Conservation (phyloP, 1,140 invertebrate genomes). For the Saccostrea glomerata region DNA sequence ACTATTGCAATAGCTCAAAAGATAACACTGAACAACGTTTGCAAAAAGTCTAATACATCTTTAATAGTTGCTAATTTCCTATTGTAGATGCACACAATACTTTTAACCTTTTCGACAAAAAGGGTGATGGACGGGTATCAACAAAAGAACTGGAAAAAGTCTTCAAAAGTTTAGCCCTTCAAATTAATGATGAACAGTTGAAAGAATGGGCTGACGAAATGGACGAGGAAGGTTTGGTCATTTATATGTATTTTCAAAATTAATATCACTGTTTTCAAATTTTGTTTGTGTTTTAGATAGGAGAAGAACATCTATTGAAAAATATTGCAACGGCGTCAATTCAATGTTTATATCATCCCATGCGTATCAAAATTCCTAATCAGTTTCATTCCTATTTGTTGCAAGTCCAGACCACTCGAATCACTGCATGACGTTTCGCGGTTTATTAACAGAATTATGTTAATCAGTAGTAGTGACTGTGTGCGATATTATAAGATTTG, state of each 20-base stretch:
- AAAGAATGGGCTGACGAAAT: conserved; percentile 77
- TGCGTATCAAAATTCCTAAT: too few species aligned
- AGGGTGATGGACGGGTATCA: conserved; percentile 71
- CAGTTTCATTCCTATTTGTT: too few species aligned
- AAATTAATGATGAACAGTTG: conserved; percentile 74
- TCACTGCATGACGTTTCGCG: neutral
- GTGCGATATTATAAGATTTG: neutral
- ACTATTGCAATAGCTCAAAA: too few species aligned
- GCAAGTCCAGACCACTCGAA: neutral
- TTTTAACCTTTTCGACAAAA: conserved; percentile 77
- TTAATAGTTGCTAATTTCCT: neutral
- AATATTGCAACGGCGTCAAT: too few species aligned
- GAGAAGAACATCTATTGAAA: too few species aligned
- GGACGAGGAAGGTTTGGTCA: conserved; percentile 76
- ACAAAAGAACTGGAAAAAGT: conserved; percentile 77
- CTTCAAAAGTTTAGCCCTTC: conserved; percentile 73
- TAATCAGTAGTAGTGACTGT: neutral
- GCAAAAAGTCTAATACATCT: too few species aligned
- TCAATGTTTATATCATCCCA: too few species aligned
- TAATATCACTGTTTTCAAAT: neutral
- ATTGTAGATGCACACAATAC: conserved; percentile 75
- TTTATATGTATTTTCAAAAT: neutral
- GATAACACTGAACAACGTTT: too few species aligned
- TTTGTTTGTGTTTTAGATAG: too few species aligned
- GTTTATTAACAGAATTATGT: neutral